A percentile compares a stretch with the other conserved stretches of the same genome.
Conservation (phyloP, 2,888 invertebrate species). For the Cheilosia vernalis region DNA sequence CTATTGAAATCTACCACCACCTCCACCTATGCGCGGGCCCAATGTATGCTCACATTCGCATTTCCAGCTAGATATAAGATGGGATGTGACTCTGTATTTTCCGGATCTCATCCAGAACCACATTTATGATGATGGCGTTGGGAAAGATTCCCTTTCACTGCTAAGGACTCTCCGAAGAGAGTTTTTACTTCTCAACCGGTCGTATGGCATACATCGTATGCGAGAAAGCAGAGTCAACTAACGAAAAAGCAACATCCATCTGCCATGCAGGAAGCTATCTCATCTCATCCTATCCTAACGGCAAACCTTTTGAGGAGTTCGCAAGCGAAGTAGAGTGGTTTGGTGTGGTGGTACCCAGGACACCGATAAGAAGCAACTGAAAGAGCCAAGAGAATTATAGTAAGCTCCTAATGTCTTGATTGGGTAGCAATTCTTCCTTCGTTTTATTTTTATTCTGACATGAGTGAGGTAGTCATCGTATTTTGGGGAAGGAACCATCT, state of each 20-base stretch:
- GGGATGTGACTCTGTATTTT: slow-evolving; percentile 62
- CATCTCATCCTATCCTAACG: slow-evolving; percentile 49
- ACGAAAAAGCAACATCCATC: slow-evolving; percentile 44
- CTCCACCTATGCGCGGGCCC: slow-evolving; percentile 58
- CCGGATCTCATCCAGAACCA: slow-evolving; percentile 51
- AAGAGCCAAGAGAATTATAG: slow-evolving; percentile 53
- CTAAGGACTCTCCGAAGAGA: slow-evolving; percentile 51
- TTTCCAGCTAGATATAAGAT: slow-evolving; percentile 55
- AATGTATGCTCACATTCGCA: slow-evolving; percentile 25
- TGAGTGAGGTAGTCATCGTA: slow-evolving; percentile 24
- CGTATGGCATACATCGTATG: slow-evolving; percentile 8
- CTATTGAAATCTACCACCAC: slow-evolving; percentile 59
- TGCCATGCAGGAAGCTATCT: slow-evolving; percentile 43
- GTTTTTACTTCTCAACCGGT: slow-evolving; percentile 14
- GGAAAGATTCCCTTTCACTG: slow-evolving; percentile 32
- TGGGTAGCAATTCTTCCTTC: slow-evolving; percentile 45
- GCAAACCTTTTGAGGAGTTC: slow-evolving; percentile 42
- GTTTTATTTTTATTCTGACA: slow-evolving; percentile 39
- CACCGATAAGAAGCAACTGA: slow-evolving; percentile 53
- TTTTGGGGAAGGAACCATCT: slow-evolving; percentile 29
- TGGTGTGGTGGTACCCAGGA: slow-evolving; percentile 36
- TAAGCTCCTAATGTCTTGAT: slow-evolving; percentile 58
- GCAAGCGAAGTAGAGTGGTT: slow-evolving; percentile 26
- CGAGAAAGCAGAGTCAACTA: slow-evolving; percentile 39
- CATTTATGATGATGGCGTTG: slow-evolving; percentile 44